A percentile compares a stretch with the other conserved stretches of the same genome.
Evolutionary conservation across 35 echinoderm and acorn worm species (phyloP).

Genomic region (Holothuria glaberrima): DNA sequence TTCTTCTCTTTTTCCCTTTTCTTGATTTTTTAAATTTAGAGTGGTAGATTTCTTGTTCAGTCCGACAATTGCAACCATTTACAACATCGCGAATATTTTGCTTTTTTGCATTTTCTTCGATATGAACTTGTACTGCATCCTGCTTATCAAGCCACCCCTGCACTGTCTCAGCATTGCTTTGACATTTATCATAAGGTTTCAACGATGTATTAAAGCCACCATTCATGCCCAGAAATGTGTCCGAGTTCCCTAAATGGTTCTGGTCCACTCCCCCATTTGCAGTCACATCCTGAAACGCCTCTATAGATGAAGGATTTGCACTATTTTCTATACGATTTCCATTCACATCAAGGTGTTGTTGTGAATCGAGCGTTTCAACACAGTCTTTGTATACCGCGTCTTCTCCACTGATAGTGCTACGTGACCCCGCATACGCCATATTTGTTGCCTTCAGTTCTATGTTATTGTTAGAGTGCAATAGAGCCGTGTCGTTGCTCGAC

Average conservation of each 20-base stretch:
- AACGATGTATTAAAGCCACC: not conserved
- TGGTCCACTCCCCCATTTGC: too few relatives aligned
- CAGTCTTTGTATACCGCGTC: not conserved
- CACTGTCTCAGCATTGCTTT: slow-evolving; percentile 1
- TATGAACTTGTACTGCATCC: too few relatives aligned
- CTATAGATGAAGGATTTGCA: not conserved
- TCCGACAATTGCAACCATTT: slow-evolving; percentile 3
- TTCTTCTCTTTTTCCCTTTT: slow-evolving; percentile 19
- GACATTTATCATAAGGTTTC: slow-evolving; percentile 13
- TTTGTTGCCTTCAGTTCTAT: not conserved
- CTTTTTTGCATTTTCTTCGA: too few relatives aligned
- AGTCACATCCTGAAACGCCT: too few relatives aligned
- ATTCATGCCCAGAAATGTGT: too few relatives aligned
- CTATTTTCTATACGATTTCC: slow-evolving; percentile 1
- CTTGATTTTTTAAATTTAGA: not conserved
- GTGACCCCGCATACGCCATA: slow-evolving; percentile 27
- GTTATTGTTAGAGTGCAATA: not conserved
- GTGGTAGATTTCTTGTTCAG: not conserved
- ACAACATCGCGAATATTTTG: not conserved
- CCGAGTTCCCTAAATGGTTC: too few relatives aligned
- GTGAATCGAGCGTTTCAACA: not conserved
- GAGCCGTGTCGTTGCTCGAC: not conserved
- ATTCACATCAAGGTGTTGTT: slow-evolving; percentile 11
- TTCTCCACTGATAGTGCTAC: not conserved
- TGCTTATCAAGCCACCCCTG: slow-evolving; percentile 36